Evolutionary conservation across 2,888 invertebrate genomes (phyloP).

Genomic region (Lydus trimaculatus): DNA sequence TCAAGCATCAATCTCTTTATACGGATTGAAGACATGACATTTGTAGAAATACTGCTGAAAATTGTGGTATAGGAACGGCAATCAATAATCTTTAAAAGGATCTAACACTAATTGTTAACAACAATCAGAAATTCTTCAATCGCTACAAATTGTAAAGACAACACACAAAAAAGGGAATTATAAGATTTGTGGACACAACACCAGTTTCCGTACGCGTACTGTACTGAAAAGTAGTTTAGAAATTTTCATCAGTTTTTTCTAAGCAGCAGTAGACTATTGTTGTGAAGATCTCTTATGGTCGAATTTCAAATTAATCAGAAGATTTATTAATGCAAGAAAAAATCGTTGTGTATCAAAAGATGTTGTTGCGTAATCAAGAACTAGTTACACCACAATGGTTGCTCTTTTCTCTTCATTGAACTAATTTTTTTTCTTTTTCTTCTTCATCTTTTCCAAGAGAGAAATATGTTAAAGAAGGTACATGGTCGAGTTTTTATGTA

Average conservation of each 20-base stretch:
- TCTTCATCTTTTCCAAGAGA: not conserved
- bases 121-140: conserved; percentile 9
- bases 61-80: not conserved
- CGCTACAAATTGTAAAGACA: not conserved
- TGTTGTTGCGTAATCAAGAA: conserved; percentile 2
- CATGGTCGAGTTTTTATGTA: conserved; percentile 21
- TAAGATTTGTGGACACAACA: not conserved
- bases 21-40: not conserved
- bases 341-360: not conserved
- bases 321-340: not conserved
- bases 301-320: too few species aligned
- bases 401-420: not conserved
- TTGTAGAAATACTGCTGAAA: not conserved
- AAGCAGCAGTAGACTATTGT: too few species aligned
- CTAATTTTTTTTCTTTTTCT: not conserved
- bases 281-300: too few species aligned
- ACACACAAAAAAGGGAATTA: not conserved
- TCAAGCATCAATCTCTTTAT: conserved; percentile 4
- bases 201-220: not conserved
- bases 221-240: too few species aligned
- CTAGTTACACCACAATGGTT: not conserved
- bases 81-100: conserved; percentile 9
- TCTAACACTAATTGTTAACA: not conserved
- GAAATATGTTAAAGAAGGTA: not conserved
- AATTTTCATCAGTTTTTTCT: too few species aligned